Conservation (phyloP, 1,140 invertebrate genomes). For the Ceratitis capitata region DNA sequence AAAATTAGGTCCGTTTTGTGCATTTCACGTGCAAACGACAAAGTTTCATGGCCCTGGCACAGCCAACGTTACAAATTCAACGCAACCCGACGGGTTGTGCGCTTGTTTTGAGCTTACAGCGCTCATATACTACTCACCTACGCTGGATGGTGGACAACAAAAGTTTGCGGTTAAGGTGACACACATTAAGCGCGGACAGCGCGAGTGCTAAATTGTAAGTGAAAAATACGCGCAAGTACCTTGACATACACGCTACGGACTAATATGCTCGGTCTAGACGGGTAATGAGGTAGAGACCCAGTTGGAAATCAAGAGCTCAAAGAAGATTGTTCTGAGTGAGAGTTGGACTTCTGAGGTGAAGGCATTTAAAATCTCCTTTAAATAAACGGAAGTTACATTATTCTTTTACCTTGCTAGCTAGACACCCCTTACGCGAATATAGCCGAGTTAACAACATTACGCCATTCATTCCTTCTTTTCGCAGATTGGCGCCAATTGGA, state of each 20-base stretch:
- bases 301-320: not conserved
- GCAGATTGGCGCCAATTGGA: no score
- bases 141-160: not conserved
- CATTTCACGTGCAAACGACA: slow-evolving; percentile 10
- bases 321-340: no score
- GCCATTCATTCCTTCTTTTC: no score
- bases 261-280: not conserved
- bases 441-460: no score
- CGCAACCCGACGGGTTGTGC: not conserved
- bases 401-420: no score
- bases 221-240: not conserved
- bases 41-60: slow-evolving; percentile 5
- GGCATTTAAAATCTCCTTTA: no score
- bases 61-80: not conserved
- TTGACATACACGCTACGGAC: not conserved
- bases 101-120: not conserved
- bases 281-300: not conserved
- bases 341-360: no score
- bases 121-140: not conserved
- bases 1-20: slow-evolving; percentile 27
- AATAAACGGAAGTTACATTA: not conserved
- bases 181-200: not conserved
- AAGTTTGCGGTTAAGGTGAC: slow-evolving; percentile 15
- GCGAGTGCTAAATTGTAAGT: not conserved
- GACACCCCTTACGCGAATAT: no score